phyloP scores from a whole-genome alignment of 2,797 vertebrate species.

The Scomberomorus guttatus region DNA sequence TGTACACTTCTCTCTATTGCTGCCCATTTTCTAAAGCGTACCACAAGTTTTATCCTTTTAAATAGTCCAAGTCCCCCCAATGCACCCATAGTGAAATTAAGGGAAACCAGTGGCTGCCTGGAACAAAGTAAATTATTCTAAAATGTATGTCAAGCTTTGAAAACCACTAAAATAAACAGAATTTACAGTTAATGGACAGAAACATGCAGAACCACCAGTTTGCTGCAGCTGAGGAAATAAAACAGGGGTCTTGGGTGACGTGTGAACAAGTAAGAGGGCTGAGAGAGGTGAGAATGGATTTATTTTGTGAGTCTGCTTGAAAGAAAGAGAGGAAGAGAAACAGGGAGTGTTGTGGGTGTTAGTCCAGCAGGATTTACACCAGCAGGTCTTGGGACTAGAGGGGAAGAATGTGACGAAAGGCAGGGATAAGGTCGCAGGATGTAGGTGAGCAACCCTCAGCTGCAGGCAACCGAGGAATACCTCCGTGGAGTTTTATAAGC shows the following conservation, averaged over 20 bases:
- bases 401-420: conserved; percentile 19
- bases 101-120: background rate
- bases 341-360: conserved; percentile 1
- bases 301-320: conserved; percentile 16
- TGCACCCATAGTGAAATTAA: background rate
- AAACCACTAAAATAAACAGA: background rate
- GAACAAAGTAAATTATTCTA: background rate
- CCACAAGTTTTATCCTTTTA: no score
- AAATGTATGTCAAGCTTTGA: background rate
- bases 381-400: conserved; percentile 15
- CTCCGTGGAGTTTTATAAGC: conserved; percentile 14
- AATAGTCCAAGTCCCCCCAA: no score
- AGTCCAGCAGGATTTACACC: conserved; percentile 49
- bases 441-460: background rate
- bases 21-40: no score
- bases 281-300: conserved; percentile 51
- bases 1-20: no score
- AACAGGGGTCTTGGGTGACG: conserved; percentile 12
- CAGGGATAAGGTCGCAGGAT: background rate
- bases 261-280: conserved; percentile 26
- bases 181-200: background rate
- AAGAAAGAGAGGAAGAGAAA: background rate
- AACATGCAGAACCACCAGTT: conserved; percentile 1
- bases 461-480: background rate
- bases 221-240: conserved; percentile 7